Evolutionary conservation across 2,797 vertebrate species (phyloP).

Genomic region (Podarcis siculus): DNA sequence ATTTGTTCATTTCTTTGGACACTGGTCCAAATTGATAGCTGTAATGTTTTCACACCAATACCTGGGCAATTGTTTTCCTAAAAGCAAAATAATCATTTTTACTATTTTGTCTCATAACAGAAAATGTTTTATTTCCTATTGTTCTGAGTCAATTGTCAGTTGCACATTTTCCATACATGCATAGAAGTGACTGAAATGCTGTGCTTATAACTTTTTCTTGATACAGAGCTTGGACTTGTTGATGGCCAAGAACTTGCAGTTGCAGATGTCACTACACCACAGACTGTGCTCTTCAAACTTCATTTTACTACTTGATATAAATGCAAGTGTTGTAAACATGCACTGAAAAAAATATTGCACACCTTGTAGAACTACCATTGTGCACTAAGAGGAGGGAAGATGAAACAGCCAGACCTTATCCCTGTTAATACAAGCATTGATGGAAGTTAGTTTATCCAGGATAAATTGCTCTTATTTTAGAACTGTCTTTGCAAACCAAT

Average conservation of each 20-base stretch:
- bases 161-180: neutral
- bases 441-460: slow-evolving; percentile 63
- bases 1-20: neutral
- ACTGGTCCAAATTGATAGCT: neutral
- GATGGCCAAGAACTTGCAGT: slow-evolving; percentile 92
- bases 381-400: slow-evolving; percentile 56
- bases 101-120: neutral
- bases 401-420: slow-evolving; percentile 54
- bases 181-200: neutral
- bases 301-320: slow-evolving; percentile 86
- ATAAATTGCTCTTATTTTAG: slow-evolving; percentile 67
- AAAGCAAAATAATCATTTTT: neutral
- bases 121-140: neutral
- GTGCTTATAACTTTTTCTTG: slow-evolving; percentile 1
- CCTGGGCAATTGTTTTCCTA: neutral
- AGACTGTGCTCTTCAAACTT: slow-evolving; percentile 94
- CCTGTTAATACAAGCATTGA: slow-evolving; percentile 68
- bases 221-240: slow-evolving; percentile 88
- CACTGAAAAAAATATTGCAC: slow-evolving; percentile 43
- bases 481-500: slow-evolving; percentile 71
- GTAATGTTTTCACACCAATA: neutral
- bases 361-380: slow-evolving; percentile 47
- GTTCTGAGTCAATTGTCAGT: neutral
- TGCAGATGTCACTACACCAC: slow-evolving; percentile 91
- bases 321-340: slow-evolving; percentile 53